Base-by-base conservation (phyloP, 2,888 invertebrate genomes). In the Machimus rusticus region DNA sequence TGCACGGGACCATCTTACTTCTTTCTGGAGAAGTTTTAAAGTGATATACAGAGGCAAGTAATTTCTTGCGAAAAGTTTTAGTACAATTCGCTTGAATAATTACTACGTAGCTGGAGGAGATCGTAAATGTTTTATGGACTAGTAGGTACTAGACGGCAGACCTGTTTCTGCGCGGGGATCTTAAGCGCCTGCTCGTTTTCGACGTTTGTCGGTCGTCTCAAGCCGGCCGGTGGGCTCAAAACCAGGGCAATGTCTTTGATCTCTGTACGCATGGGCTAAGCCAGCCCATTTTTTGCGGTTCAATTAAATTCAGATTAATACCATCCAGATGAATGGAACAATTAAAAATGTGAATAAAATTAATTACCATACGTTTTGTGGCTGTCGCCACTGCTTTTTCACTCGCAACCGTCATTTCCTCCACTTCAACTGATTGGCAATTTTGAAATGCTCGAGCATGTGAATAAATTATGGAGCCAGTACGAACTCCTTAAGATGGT, bases 111-210 rank as follows among this genome's bases (percentile, higher is more conserved):
- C 28, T 76, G 76, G 28, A 76, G 76, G 34, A 39, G 76, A 16
- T 76, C 76, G 39, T 76, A 76, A 76, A 76, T 2, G n/a, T 76
- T 76, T 76, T 76, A 76, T 76, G 76, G n/a, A 76, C n/a, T 37
- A 76, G 5, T 34, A 34, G 34, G 34, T 76, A 66, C 76, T 76
- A 76, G 16, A 37, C 39, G 37, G 14, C 76, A 6, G 34, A 34
- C n/a, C 39, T 28, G 34, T 76, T 39, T 76, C n/a, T 37, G 34
- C n/a, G n/a, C n/a, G 9, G 28, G 37, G 5, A 34, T 39, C n/a
- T 28, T 28, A 37, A 39, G 16, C 28, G n/a, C n/a, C 76, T 76
- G 37, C 76, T 28, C 19, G 66, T 28, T 66, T 28, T 12, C 12
- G n/a, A 51, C 51, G n/a, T 51, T 51, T 51, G 51, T 23, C 28